Conservation (phyloP, 1,140 invertebrate genomes). For the Dryas iulia region DNA sequence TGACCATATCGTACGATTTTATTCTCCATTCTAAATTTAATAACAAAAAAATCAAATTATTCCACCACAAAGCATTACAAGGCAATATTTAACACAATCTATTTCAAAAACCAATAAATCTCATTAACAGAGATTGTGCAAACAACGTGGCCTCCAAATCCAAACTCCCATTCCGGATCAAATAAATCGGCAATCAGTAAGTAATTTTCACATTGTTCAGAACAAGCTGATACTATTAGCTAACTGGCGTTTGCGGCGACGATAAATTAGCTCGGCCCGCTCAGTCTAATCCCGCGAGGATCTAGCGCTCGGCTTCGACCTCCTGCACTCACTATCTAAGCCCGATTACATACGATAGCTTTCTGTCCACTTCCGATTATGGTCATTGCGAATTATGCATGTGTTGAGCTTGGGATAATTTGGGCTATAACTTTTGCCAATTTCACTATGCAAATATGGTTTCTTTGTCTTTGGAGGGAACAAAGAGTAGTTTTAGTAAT, state of each 20-base stretch:
- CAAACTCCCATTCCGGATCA: conserved; percentile 8
- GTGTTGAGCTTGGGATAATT: neutral
- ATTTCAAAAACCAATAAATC: neutral
- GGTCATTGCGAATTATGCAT: conserved; percentile 5
- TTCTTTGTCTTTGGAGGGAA: too few species aligned
- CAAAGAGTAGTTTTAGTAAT: too few species aligned
- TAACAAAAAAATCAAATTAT: too few species aligned
- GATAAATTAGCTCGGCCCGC: conserved; percentile 27
- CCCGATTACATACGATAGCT: conserved; percentile 23
- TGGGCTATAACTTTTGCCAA: too few species aligned
- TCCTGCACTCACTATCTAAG: conserved; percentile 27
- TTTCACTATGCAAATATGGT: too few species aligned
- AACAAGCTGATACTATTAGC: conserved; percentile 29
- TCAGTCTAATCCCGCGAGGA: conserved; percentile 22
- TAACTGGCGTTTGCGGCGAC: conserved; percentile 29
- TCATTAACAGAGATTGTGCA: neutral
- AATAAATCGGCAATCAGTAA: conserved; percentile 31
- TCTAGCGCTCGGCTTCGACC: conserved; percentile 14
- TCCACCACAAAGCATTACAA: too few species aligned
- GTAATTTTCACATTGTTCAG: conserved; percentile 31
- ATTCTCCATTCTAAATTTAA: too few species aligned
- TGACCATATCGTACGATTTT: too few species aligned
- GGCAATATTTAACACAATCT: neutral
- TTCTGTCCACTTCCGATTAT: conserved; percentile 20
- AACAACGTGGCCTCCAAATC: neutral